A percentile compares a stretch with the other conserved stretches of the same genome.
phyloP scores from a whole-genome alignment of 2,888 invertebrate species.

The Cosmorhoe ocellata region DNA sequence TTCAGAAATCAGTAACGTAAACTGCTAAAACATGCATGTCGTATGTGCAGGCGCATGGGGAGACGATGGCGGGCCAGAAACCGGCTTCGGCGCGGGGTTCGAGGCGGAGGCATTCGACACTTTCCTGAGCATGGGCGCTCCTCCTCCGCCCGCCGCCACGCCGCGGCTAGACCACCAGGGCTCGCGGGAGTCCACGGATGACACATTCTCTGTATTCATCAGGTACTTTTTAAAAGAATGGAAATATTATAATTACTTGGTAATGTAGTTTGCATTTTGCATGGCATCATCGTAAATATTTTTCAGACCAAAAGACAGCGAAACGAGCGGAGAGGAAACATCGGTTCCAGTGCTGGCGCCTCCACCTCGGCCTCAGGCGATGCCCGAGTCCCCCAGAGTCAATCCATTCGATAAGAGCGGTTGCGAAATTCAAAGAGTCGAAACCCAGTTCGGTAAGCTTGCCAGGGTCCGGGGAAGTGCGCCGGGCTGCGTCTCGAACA shows the following conservation, averaged over 20 bases:
- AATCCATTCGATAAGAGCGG: slow-evolving; percentile 90
- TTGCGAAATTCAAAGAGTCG: slow-evolving; percentile 59
- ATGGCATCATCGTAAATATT: neutral
- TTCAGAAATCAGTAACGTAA: neutral
- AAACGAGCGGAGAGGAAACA: slow-evolving; percentile 42
- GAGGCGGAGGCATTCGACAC: slow-evolving; percentile 90
- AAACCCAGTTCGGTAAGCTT: slow-evolving; percentile 39
- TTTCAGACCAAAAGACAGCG: slow-evolving; percentile 79
- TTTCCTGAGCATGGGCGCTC: slow-evolving; percentile 90
- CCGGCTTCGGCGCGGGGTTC: slow-evolving; percentile 86
- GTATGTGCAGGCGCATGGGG: slow-evolving; percentile 63
- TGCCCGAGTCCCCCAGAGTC: slow-evolving; percentile 84
- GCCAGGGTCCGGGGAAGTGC: no score
- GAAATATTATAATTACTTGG: neutral
- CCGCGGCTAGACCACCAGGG: slow-evolving; percentile 84
- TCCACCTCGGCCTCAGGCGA: slow-evolving; percentile 82
- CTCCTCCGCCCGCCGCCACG: slow-evolving; percentile 85
- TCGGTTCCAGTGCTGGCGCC: slow-evolving; percentile 88
- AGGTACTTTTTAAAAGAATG: slow-evolving; percentile 73
- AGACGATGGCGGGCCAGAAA: slow-evolving; percentile 56
- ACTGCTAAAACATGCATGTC: neutral
- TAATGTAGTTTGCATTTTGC: no score
- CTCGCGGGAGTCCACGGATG: slow-evolving; percentile 90
- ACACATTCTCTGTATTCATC: slow-evolving; percentile 91
- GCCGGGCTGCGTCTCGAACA: no score